Evolutionary conservation across 1,140 invertebrate genomes (phyloP), one percentile per base, ranked within the genome.

Genomic region (Trichonephila clavata): DNA sequence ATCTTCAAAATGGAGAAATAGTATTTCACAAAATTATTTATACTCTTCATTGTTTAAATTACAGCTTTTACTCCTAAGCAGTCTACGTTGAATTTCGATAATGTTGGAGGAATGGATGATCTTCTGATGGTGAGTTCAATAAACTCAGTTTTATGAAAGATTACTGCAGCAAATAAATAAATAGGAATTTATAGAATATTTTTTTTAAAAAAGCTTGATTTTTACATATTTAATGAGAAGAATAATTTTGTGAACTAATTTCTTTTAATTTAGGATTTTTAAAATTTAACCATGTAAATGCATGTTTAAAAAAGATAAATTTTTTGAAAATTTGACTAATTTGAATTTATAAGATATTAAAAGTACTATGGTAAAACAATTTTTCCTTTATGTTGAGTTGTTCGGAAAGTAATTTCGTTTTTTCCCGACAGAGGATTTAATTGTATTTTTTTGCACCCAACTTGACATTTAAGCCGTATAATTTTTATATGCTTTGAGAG

Each of bases 91-190:
- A 97, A 96, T 95, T 97, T 98, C 95, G 96, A 97, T 8, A 97
- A 98, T 95, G 96, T 98, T 95, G 98, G 97, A 39, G 98, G 98
- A 14, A 97, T 97, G 95, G 97, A 97, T 86, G 96, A 97, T 94
- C 96, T 97, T 50, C 96, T 98, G 21, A 97, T 95, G 94, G 96
- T 96, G 95, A 95, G 94, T 94, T 5, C 5, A 50, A 60, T 80
- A 59, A n/a, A 81, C 32, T 60, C 2, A 32, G 27, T 39, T 77
- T 77, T 7, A 32, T 32, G 0, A 3, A 18, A 2, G 39, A 3
- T 2, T 39, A 4, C 20, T 20, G 27, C 14, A 39, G 6, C 10
- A 50, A 50, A 13, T 50, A 50, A 13, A 50, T 5, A 50, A 10
- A 10, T 50, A 50, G 50, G 6, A 50, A 50, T 0, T 50, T 50